These are phyloP conservation scores for Chaenogobius annularis DNA, from an alignment of 2,113 vertebrate species.

Conservation along the genomic window DNA sequence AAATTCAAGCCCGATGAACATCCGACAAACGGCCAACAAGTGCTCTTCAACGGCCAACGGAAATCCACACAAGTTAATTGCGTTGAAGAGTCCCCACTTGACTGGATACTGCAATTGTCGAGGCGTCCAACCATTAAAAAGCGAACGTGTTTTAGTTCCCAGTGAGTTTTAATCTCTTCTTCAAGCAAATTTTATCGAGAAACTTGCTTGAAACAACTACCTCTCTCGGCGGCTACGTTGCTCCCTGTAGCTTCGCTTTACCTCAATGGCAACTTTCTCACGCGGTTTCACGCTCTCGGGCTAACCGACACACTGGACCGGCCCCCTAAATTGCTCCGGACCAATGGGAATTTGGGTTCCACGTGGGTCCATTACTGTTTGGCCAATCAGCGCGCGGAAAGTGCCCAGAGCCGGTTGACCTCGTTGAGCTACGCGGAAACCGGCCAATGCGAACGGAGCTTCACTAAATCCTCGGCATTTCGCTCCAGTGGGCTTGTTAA, in stretches of 20 bases:
- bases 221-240: slow-evolving; percentile 33
- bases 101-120: slow-evolving; percentile 44
- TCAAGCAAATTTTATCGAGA: slow-evolving; percentile 26
- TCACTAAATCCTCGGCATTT: background rate
- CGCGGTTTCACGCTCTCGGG: slow-evolving; percentile 74
- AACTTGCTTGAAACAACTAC: slow-evolving; percentile 54
- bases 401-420: slow-evolving; percentile 48
- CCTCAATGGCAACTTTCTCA: slow-evolving; percentile 78
- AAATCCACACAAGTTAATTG: slow-evolving; percentile 63
- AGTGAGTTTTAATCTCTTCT: background rate
- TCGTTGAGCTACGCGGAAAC: slow-evolving; percentile 45
- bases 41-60: slow-evolving; percentile 31
- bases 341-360: slow-evolving; percentile 60
- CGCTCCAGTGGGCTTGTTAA: background rate
- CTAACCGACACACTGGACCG: slow-evolving; percentile 54
- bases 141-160: slow-evolving; percentile 47
- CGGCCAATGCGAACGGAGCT: slow-evolving; percentile 45
- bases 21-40: slow-evolving; percentile 26
- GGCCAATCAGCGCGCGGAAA: slow-evolving; percentile 47
- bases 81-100: slow-evolving; percentile 66
- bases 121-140: slow-evolving; percentile 12
- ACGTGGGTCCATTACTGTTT: slow-evolving; percentile 56
- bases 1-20: slow-evolving; percentile 20
- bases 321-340: slow-evolving; percentile 31
- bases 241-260: slow-evolving; percentile 45